Base-by-base conservation (phyloP, 2,888 invertebrate genomes). In the Epinotia brunnichana region DNA sequence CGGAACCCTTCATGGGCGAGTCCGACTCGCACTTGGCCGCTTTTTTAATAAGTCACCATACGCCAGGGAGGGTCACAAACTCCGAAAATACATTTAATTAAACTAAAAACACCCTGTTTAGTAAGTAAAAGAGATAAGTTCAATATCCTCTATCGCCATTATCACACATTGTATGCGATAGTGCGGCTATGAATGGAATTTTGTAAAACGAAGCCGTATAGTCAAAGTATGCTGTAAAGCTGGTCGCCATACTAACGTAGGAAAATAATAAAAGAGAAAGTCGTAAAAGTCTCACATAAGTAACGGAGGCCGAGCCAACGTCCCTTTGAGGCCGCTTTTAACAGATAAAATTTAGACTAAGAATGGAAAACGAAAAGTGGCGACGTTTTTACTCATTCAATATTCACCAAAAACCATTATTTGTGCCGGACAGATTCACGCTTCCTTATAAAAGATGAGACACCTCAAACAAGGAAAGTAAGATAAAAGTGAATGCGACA, bases 381-480 rank as follows among this genome's bases (percentile, higher is more conserved):
- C 19, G 62, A 62, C 56, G 61, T 35, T 57, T 73, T 63, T 57
- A 62, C 62, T 68, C 72, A 72, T 72, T 61, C 61, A 72, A 72
- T 72, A 72, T 72, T 72, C 48, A 68, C 56, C 54, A 68, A 24
- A 72, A 72, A 56, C 62, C 67, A 62, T 72, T 72, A 72, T 72
- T 72, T 72, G 67, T 56, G 7, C 48, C 48, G 21, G 60, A 56
- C 61, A 57, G 67, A 59, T 62, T 60, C 61, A 15, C 54, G 53
- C 56, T 61, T 67, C 44, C 54, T 67, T 67, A 17, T 35, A 11
- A 69, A 54, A 54, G n/a, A 64, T 60, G 39, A 35, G 29, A 71
- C 66, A 66, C 59, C 67, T 67, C 39, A 35, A 67, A 56, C 24
- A 54, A 66, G 54, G 41, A 41, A 39, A 53, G 39, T 41, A 10